These are phyloP conservation scores for Phrynocephalus forsythii DNA, from an alignment of 2,797 vertebrate genomes.

Conservation along the genomic window DNA sequence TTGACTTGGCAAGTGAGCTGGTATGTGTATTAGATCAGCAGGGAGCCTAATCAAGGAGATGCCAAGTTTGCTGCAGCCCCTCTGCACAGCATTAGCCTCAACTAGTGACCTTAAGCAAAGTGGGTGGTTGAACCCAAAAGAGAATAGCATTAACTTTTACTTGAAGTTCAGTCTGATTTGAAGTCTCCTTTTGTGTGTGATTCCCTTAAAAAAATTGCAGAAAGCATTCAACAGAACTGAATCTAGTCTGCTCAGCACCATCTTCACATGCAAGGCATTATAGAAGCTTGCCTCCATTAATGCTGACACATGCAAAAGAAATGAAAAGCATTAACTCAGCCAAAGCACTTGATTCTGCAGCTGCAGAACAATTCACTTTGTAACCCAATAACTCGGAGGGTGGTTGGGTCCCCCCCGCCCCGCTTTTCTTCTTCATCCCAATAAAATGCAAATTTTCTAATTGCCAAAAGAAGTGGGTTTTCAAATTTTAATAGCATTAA, in stretches of 20 bases:
- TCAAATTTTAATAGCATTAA: slow-evolving; percentile 70
- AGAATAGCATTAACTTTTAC: slow-evolving; percentile 90
- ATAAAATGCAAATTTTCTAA: slow-evolving; percentile 77
- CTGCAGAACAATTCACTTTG: slow-evolving; percentile 81
- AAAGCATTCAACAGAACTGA: slow-evolving; percentile 83
- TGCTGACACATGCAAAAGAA: slow-evolving; percentile 86
- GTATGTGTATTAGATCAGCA: slow-evolving; percentile 91
- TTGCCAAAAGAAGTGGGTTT: slow-evolving; percentile 68
- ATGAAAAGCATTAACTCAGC: slow-evolving; percentile 84
- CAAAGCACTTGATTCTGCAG: slow-evolving; percentile 82
- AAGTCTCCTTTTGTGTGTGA: slow-evolving; percentile 81
- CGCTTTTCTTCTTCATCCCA: slow-evolving; percentile 50
- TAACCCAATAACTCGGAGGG: slow-evolving; percentile 74
- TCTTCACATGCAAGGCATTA: slow-evolving; percentile 82
- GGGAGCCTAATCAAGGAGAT: slow-evolving; percentile 90
- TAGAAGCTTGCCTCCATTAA: slow-evolving; percentile 81
- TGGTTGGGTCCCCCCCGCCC: background rate
- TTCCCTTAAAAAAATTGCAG: slow-evolving; percentile 70
- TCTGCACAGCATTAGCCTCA: slow-evolving; percentile 88
- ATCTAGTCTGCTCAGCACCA: slow-evolving; percentile 84
- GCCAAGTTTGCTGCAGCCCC: slow-evolving; percentile 89
- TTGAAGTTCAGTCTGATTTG: slow-evolving; percentile 88
- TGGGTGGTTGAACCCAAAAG: slow-evolving; percentile 90
- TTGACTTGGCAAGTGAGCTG: slow-evolving; percentile 93
- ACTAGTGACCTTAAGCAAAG: slow-evolving; percentile 93